Base-by-base conservation (phyloP, 2,888 invertebrate species). In the Serrognathus titanus region DNA sequence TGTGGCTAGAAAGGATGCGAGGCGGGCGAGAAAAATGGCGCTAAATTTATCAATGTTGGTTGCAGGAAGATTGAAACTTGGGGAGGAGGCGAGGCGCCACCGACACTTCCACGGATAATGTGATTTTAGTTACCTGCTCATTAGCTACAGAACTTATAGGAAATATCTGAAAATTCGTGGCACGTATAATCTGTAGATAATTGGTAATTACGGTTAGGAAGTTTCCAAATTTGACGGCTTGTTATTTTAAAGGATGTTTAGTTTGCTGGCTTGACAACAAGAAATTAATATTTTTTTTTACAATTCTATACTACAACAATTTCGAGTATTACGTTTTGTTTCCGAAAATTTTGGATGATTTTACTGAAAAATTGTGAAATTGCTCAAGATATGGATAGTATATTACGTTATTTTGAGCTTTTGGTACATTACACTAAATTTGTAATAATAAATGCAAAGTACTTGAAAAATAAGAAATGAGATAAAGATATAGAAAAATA, bases 1-100 rank as follows among this genome's bases (percentile, higher is more conserved):
- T 31, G 71, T 69, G 68, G 67, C 69, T 70, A 71, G 71, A 73
- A 71, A 73, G 72, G 73, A 71, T 71, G 71, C 70, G 71, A 71
- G 66, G 67, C 69, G 66, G 74, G 78, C 75, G 57, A 75, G 81
- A 82, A 81, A 82, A 82, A 81, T 81, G 75, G 79, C 76, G 73
- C 69, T 67, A 71, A 74, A 81, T 81, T 80, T 80, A 79, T 81
- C 80, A 81, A 74, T 68, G 76, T 76, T 75, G 63, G 66, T 69
- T 67, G 72, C 71, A 71, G 72, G 75, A 70, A 76, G 77, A 77
- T 77, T 77, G 76, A 77, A 77, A 73, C 70, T 67, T 69, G 71
- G 69, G 70, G 65, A 69, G 63, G 63, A 62, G 65, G 66, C 58
- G 56, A 56, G 65, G 65, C 64, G 65, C 66, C 64, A 61, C 66